Evolutionary conservation across 2,797 vertebrate genomes (phyloP).

Genomic region (Pseudochirops corinnae): DNA sequence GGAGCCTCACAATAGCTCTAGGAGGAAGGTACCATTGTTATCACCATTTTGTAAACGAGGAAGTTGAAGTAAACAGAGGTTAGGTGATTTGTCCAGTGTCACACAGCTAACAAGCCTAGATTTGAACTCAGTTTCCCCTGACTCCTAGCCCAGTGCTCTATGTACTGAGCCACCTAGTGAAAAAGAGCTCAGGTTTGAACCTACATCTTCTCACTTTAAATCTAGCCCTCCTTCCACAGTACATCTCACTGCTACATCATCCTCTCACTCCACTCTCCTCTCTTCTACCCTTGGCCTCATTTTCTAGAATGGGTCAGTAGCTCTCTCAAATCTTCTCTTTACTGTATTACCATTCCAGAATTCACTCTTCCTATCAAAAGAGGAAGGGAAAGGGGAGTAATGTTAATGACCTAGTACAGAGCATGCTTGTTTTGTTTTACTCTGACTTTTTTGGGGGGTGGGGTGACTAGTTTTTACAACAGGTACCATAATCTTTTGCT

Average conservation of each 20-base stretch:
- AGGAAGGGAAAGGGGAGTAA: background rate
- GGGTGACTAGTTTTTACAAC: slow-evolving; percentile 22
- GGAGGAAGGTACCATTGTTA: background rate
- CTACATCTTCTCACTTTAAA: background rate
- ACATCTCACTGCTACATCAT: background rate
- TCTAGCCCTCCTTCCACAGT: background rate
- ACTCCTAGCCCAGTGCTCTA: background rate
- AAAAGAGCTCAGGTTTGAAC: background rate
- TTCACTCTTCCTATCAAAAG: background rate
- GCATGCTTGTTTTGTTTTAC: background rate
- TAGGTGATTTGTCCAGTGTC: background rate
- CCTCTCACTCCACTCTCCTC: background rate
- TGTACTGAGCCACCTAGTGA: background rate
- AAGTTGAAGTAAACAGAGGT: background rate
- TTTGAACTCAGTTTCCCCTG: background rate
- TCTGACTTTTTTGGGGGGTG: background rate
- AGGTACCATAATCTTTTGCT: background rate
- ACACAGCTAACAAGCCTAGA: background rate
- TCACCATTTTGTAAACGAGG: background rate
- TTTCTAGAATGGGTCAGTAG: background rate
- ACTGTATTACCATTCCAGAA: background rate
- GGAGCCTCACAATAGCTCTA: background rate
- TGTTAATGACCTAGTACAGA: background rate
- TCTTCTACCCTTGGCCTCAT: background rate
- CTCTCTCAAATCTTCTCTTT: background rate